Conservation (phyloP, 35 echinoderm and acorn worm species). For the Amphiura filiformis region DNA sequence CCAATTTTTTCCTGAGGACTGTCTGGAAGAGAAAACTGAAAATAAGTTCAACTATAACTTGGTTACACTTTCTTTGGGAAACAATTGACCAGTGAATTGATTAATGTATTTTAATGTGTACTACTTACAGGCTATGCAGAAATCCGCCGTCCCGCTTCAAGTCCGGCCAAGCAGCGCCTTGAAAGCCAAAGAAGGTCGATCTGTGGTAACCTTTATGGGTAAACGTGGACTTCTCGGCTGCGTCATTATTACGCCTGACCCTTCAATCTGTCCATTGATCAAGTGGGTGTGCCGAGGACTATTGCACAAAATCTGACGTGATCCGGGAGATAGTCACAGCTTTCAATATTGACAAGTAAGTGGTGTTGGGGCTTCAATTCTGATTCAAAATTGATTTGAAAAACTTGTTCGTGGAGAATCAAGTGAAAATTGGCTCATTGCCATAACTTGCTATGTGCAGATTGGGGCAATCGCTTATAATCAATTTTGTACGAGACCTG, state of each 20-base stretch:
- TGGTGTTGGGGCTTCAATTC: too few relatives aligned
- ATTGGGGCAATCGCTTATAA: too few relatives aligned
- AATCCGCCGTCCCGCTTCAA: conserved; percentile 96
- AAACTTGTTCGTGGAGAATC: too few relatives aligned
- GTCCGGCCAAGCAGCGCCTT: conserved; percentile 75
- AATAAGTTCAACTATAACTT: background rate
- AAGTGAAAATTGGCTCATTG: too few relatives aligned
- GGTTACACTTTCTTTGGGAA: too few relatives aligned
- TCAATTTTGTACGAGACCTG: too few relatives aligned
- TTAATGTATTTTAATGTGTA: too few relatives aligned
- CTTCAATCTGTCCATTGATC: conserved; percentile 94
- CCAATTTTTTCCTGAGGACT: background rate
- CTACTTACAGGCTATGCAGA: conserved; percentile 99
- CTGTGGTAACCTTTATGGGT: conserved; percentile 97
- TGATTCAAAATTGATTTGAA: too few relatives aligned
- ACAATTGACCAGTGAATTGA: too few relatives aligned
- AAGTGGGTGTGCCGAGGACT: conserved; percentile 90
- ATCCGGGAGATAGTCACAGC: conserved; percentile 85
- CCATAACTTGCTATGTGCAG: too few relatives aligned
- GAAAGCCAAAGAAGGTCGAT: conserved; percentile 97
- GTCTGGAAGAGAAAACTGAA: too few relatives aligned
- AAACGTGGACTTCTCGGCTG: conserved; percentile 99
- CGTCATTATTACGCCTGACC: conserved; percentile 94
- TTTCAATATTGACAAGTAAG: conserved; percentile 99
- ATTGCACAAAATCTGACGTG: conserved; percentile 92